Percentiles rank a stretch among this genome's conserved stretches.
Conservation (phyloP, 2,113 vertebrate genomes). For the Hippocampus mohnikei region DNA sequence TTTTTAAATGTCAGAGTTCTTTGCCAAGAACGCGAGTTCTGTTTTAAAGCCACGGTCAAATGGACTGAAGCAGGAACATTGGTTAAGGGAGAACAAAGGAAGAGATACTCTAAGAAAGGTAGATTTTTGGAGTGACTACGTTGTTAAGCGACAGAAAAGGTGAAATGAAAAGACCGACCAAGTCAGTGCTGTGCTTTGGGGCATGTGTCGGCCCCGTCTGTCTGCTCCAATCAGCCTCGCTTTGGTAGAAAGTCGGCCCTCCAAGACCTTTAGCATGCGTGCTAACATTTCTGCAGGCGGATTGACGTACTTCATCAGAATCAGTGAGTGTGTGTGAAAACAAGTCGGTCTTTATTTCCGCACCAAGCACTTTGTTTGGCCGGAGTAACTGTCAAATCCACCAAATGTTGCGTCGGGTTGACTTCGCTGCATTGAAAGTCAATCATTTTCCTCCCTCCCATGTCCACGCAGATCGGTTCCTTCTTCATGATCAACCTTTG, state of each 20-base stretch:
- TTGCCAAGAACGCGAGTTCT: no score
- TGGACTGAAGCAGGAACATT: no score
- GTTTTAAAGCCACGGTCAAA: no score
- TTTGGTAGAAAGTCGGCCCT: conserved; percentile 33
- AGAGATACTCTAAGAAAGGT: neutral
- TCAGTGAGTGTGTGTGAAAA: conserved; percentile 24
- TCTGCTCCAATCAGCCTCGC: conserved; percentile 45
- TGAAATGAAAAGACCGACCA: conserved; percentile 17
- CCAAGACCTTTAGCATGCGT: conserved; percentile 48
- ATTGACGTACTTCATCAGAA: conserved; percentile 28
- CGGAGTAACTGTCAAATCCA: conserved; percentile 7
- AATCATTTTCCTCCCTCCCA: neutral
- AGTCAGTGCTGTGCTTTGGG: conserved; percentile 26
- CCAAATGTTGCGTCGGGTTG: conserved; percentile 1
- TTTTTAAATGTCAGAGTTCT: no score
- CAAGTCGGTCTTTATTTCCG: conserved; percentile 6
- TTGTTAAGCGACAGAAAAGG: neutral
- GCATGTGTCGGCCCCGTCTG: conserved; percentile 48
- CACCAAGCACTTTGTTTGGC: conserved; percentile 6
- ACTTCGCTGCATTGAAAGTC: neutral
- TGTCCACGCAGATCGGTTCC: conserved; percentile 77
- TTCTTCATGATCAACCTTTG: conserved; percentile 95
- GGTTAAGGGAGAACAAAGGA: neutral
- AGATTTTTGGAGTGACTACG: neutral
- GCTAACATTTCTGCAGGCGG: conserved; percentile 42